A percentile compares a stretch with the other conserved stretches of the same genome.
Evolutionary conservation across 2,113 vertebrate species (phyloP).

Genomic region (Neolamprologus tretocephalus): DNA sequence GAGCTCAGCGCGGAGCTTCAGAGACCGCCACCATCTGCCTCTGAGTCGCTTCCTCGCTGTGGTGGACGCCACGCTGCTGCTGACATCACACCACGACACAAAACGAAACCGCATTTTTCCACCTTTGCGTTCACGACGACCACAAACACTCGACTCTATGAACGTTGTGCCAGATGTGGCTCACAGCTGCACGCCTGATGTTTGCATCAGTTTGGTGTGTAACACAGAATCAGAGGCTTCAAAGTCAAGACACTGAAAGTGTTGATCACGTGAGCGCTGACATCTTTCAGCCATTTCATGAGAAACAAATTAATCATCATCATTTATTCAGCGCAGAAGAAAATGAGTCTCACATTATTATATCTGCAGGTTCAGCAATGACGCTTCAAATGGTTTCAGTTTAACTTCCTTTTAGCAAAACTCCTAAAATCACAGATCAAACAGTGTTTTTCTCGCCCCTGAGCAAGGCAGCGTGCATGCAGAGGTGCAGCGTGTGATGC

Average conservation of each 20-base stretch:
- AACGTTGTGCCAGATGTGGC: not conserved
- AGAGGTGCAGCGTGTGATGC: not conserved
- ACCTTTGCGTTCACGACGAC: not conserved
- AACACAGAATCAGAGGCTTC: rapidly evolving
- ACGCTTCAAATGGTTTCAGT: not conserved
- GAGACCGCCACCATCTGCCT: not conserved
- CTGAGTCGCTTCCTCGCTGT: not conserved
- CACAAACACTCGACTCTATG: not conserved
- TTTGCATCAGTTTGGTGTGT: not conserved
- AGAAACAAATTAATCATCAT: not conserved
- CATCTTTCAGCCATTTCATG: not conserved
- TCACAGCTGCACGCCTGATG: not conserved
- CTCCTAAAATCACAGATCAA: not conserved
- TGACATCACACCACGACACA: not conserved
- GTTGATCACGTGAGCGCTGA: not conserved
- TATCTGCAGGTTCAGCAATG: not conserved
- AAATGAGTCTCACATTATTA: not conserved
- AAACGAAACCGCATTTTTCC: not conserved
- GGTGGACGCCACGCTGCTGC: not conserved
- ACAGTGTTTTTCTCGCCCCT: not conserved
- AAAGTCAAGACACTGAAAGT: not conserved
- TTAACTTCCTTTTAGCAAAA: not conserved
- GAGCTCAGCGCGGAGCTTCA: not conserved
- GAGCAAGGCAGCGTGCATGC: not conserved
- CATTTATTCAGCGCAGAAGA: not conserved